Base-by-base conservation (phyloP, 2,797 vertebrate genomes). In the Manis crassicaudata region DNA sequence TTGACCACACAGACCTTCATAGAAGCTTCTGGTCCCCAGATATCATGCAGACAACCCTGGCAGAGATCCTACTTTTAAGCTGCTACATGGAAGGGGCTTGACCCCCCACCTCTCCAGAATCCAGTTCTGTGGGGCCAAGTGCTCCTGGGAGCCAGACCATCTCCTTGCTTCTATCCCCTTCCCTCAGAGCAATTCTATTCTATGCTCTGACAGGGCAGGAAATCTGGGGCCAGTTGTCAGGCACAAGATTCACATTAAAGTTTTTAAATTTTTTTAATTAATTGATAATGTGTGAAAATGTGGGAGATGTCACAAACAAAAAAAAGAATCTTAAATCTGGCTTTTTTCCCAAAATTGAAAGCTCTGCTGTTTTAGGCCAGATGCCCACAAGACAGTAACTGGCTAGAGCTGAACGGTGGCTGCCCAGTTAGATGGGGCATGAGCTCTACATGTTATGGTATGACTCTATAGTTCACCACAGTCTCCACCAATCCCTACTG, bases 231-330 rank as follows among this genome's bases (percentile, higher is more conserved):
- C 50, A 29, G 23, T 37, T 37, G 54, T 52, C 65, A 79, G 82
- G 52, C 70, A 79, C 23, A 40, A 62, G 81, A 62, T 43, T 79
- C 50, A 68, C 3, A 21, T 29, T 7, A 32, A 63, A 76, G 70
- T n/a, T 83, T 90, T 89, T 62, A 37, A 79, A 88, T 11, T 37
- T 46, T 87, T 91, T 93, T 27, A 87, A 72, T 67, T 52, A 79
- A 83, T 52, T n/a, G 43, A 60, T 5, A 46, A 18, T 23, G 10
- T 62, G 21, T 77, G 52, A 77, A 73, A 90, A 43, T 65, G 12
- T 65, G 76, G 43, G 27, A 37, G 20, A 25, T 72, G 58, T 87
- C 21, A 90, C n/a, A 90, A 63, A 63, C 6, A 88, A 70, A 54
- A 35, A 29, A 20, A 68, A 54, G 60, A 72, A 72, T 68, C 50